Percentiles rank a stretch among this genome's conserved stretches.
phyloP scores from a whole-genome alignment of 2,888 invertebrate species.

The Thalpophila matura region DNA sequence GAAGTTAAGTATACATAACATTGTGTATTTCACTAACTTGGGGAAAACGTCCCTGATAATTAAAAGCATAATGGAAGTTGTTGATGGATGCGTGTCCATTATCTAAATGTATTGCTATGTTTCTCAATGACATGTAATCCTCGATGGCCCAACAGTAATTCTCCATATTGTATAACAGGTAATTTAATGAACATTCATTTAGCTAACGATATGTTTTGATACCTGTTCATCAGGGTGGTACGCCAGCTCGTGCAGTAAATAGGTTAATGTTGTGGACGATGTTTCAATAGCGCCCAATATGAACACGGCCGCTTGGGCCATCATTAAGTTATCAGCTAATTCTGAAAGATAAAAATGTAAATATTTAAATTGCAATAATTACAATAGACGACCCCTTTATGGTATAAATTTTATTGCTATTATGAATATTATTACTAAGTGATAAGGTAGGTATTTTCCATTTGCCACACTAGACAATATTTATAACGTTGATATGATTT shows the following conservation, averaged over 20 bases:
- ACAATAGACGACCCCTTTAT: too few species aligned
- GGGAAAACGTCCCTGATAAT: neutral
- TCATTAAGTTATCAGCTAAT: slow-evolving; percentile 79
- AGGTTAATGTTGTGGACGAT: slow-evolving; percentile 76
- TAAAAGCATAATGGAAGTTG: neutral
- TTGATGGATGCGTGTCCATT: slow-evolving; percentile 6
- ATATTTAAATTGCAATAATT: slow-evolving; percentile 2
- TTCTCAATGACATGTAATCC: neutral
- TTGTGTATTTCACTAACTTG: neutral
- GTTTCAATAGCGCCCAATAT: slow-evolving; percentile 82
- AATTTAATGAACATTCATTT: slow-evolving; percentile 8
- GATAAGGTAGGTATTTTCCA: slow-evolving; percentile 6
- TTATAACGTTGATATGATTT: neutral
- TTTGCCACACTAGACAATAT: neutral
- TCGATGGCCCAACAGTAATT: neutral
- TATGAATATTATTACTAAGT: neutral
- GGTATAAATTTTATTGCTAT: neutral
- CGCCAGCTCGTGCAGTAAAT: slow-evolving; percentile 78
- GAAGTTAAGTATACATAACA: neutral
- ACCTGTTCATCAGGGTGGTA: slow-evolving; percentile 80
- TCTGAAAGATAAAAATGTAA: slow-evolving; percentile 65
- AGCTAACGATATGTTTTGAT: slow-evolving; percentile 23
- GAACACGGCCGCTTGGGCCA: slow-evolving; percentile 82
- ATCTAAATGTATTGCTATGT: slow-evolving; percentile 5
- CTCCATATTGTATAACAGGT: neutral